Percentiles rank a stretch among this genome's conserved stretches.
These are phyloP conservation scores for Cinclus cinclus DNA, from an alignment of 2,113 vertebrate species.

Conservation along the genomic window DNA sequence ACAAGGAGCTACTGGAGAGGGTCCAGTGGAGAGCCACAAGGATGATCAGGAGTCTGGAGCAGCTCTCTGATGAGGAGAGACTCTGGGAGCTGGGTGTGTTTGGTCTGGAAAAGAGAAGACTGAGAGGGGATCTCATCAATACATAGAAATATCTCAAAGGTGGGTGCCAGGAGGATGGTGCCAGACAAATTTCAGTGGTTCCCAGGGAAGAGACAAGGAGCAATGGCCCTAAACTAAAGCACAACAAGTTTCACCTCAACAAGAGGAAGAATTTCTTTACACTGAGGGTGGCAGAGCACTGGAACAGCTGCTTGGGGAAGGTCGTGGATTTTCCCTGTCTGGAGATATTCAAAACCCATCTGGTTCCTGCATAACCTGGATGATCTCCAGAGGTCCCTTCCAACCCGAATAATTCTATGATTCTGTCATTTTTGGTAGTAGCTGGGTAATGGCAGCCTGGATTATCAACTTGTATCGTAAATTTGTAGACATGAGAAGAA, in stretches of 20 bases:
- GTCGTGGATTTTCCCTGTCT: fast-evolving
- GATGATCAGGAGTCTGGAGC: neutral
- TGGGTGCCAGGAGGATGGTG: fast-evolving
- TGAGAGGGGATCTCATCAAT: neutral
- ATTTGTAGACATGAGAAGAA: neutral
- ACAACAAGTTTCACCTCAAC: neutral
- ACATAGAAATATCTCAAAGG: neutral
- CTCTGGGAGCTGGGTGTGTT: fast-evolving
- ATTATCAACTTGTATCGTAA: neutral
- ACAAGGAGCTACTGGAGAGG: neutral
- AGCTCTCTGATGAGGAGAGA: neutral
- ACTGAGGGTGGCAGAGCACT: neutral
- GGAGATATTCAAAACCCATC: neutral
- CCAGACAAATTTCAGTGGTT: neutral
- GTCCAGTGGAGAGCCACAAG: neutral
- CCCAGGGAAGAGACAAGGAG: fast-evolving
- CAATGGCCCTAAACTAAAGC: neutral
- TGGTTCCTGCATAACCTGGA: neutral
- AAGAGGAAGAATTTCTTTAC: neutral
- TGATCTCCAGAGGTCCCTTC: neutral
- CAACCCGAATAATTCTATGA: neutral
- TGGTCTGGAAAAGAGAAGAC: too few species aligned
- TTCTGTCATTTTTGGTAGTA: neutral
- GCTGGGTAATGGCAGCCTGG: neutral
- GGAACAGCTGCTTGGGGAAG: too few species aligned